phyloP scores from a whole-genome alignment of 2,113 vertebrate genomes.

The Canis aureus region DNA sequence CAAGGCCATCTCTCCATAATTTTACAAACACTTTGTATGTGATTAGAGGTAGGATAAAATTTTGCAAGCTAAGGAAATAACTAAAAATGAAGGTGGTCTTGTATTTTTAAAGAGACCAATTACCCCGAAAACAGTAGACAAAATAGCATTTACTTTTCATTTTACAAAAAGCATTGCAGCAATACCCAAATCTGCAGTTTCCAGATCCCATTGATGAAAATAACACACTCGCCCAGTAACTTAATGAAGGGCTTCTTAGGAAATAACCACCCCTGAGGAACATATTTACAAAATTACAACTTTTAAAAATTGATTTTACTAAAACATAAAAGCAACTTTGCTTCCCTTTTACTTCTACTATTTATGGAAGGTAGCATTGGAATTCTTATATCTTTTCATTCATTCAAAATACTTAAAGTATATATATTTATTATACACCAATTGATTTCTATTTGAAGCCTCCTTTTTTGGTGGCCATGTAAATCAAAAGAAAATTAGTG shows the following conservation, averaged over 20 bases:
- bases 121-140: neutral
- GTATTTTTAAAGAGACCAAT: neutral
- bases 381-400: neutral
- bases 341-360: neutral
- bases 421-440: neutral
- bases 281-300: slow-evolving; percentile 1
- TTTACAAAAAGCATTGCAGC: neutral
- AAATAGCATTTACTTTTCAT: slow-evolving; percentile 20
- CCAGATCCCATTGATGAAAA: neutral
- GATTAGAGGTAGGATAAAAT: neutral
- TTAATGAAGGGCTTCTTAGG: slow-evolving; percentile 18
- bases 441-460: neutral
- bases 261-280: neutral
- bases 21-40: neutral
- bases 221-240: neutral
- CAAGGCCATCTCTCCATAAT: neutral
- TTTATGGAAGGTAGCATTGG: neutral
- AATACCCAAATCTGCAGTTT: neutral
- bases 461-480: neutral
- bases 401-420: neutral
- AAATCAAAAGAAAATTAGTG: slow-evolving; percentile 16
- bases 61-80: neutral
- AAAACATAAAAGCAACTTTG: neutral
- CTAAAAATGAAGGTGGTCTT: neutral
- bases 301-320: slow-evolving; percentile 1